Percentiles rank a stretch among this genome's conserved stretches.
phyloP scores from a whole-genome alignment of 1,140 invertebrate genomes.

The Philaenus spumarius region DNA sequence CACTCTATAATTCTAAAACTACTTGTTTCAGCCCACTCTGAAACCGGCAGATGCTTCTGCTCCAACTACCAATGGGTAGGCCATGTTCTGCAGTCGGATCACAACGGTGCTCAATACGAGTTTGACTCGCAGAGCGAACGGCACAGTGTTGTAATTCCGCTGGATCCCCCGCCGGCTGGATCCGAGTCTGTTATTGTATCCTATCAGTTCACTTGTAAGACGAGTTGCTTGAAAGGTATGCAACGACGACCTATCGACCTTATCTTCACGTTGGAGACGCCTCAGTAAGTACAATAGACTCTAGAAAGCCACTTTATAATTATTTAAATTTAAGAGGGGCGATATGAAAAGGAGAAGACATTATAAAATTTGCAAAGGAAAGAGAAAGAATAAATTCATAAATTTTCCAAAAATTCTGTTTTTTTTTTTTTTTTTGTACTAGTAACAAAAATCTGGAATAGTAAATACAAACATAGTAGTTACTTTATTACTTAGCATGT shows the following conservation, averaged over 20 bases:
- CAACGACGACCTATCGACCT: conserved; percentile 66
- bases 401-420: too few species aligned
- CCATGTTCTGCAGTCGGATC: conserved; percentile 12
- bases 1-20: too few species aligned
- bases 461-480: too few species aligned
- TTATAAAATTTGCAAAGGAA: too few species aligned
- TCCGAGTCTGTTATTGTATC: conserved; percentile 54
- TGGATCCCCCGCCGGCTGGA: conserved; percentile 52
- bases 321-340: too few species aligned
- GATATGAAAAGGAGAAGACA: too few species aligned
- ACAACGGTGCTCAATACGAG: conserved; percentile 7
- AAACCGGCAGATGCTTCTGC: conserved; percentile 12
- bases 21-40: conserved; percentile 16
- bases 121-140: conserved; percentile 7
- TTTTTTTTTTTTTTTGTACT: too few species aligned
- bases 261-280: conserved; percentile 65
- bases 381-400: too few species aligned
- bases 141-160: conserved; percentile 43
- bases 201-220: conserved; percentile 73
- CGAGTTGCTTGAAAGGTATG: conserved; percentile 71
- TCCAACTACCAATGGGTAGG: conserved; percentile 2
- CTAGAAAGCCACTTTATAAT: too few species aligned
- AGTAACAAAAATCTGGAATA: too few species aligned
- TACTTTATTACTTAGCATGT: too few species aligned
- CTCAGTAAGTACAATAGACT: conserved; percentile 18